Percentiles rank a stretch among this genome's conserved stretches.
Evolutionary conservation across 2,113 vertebrate species (phyloP).

Genomic region (Chrysochloris asiatica): DNA sequence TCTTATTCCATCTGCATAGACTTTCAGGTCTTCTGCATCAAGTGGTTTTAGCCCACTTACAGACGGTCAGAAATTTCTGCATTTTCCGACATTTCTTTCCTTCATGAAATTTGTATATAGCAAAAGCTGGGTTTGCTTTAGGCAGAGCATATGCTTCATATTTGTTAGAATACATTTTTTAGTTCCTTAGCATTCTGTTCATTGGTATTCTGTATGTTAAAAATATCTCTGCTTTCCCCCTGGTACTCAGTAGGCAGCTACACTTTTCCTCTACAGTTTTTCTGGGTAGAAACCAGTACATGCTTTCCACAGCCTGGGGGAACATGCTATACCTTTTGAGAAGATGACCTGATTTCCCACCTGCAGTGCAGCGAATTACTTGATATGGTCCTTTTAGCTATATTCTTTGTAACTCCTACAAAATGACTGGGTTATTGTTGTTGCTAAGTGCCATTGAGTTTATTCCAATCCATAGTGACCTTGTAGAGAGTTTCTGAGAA

Average conservation of each 20-base stretch:
- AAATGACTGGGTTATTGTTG: no score
- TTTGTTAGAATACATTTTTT: constrained; percentile 77
- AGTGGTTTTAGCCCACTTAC: constrained; percentile 46
- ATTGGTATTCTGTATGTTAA: constrained; percentile 79
- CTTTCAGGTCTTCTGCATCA: constrained; percentile 4
- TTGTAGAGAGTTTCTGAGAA: no score
- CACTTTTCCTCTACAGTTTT: constrained; percentile 74
- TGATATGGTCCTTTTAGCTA: no score
- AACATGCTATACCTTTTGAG: constrained; percentile 51
- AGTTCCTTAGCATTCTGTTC: constrained; percentile 80
- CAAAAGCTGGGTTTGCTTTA: constrained; percentile 72
- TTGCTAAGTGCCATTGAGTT: no score
- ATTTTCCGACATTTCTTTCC: constrained; percentile 67
- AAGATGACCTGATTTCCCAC: constrained; percentile 71
- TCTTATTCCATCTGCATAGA: background rate
- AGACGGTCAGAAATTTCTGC: constrained; percentile 60
- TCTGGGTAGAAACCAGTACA: constrained; percentile 68
- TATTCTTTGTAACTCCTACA: no score
- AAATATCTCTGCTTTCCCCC: constrained; percentile 74
- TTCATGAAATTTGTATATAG: constrained; percentile 76
- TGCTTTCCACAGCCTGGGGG: constrained; percentile 50
- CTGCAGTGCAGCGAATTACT: no score
- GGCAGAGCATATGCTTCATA: constrained; percentile 77
- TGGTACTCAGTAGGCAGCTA: constrained; percentile 74
- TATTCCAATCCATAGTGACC: no score